Conservation (phyloP, 1,140 invertebrate species). For the Drosophila sucinea region DNA sequence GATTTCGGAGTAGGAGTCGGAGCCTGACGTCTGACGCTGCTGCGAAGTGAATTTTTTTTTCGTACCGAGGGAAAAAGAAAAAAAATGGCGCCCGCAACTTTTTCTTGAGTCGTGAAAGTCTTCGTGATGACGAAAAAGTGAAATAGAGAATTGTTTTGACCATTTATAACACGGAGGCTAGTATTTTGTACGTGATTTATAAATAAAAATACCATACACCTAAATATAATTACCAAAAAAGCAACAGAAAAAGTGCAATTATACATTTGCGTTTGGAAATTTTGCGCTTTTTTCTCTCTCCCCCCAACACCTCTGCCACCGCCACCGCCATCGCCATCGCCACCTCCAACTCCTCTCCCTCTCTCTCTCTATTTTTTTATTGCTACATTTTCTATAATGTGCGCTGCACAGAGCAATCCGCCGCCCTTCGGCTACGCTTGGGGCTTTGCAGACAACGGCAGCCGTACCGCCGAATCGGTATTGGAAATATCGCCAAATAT, state of each 20-base stretch:
- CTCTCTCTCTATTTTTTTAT: conserved; percentile 44
- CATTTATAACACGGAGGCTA: conserved; percentile 65
- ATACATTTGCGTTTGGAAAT: conserved; percentile 80
- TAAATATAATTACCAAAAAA: conserved; percentile 68
- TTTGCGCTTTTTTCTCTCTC: conserved; percentile 80
- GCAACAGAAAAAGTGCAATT: conserved; percentile 79
- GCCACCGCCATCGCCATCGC: conserved; percentile 10
- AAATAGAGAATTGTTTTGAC: conserved; percentile 45
- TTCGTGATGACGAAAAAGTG: conserved; percentile 49
- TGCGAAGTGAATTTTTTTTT: conserved; percentile 71
- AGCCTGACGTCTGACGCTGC: conserved; percentile 42
- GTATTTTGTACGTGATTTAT: conserved; percentile 79
- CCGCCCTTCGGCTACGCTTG: conserved; percentile 82
- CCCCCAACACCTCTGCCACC: conserved; percentile 38
- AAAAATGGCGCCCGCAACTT: conserved; percentile 80
- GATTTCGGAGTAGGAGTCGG: conserved; percentile 38
- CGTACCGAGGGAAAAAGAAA: conserved; percentile 66
- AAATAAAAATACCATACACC: conserved; percentile 69
- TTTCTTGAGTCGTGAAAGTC: conserved; percentile 75
- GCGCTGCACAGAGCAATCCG: conserved; percentile 83
- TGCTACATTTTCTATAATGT: conserved; percentile 70
- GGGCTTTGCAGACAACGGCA: conserved; percentile 82
- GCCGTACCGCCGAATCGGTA: conserved; percentile 76
- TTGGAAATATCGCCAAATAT: conserved; percentile 83
- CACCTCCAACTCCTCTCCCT: conserved; percentile 29